phyloP scores from a whole-genome alignment of 2,113 vertebrate genomes.

The Megaleporinus macrocephalus region DNA sequence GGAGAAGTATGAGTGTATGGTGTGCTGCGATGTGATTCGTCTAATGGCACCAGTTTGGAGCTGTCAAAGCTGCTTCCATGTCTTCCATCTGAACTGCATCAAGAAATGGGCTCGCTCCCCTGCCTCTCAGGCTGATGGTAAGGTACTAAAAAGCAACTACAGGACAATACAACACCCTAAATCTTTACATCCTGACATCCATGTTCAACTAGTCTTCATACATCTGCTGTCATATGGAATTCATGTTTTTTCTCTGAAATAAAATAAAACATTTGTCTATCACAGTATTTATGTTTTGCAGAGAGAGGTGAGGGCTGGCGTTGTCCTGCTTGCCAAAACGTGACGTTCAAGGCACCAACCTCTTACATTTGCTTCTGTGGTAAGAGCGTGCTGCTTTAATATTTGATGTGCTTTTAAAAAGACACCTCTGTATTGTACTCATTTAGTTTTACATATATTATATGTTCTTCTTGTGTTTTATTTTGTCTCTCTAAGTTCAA shows the following conservation, averaged over 20 bases:
- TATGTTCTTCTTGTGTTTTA: too few species aligned
- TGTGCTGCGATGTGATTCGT: constrained; percentile 93
- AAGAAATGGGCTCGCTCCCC: constrained; percentile 98
- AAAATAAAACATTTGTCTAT: neutral
- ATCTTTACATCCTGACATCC: too few species aligned
- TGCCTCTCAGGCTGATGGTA: constrained; percentile 94
- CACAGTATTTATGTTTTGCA: constrained; percentile 62
- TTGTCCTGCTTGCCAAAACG: constrained; percentile 97
- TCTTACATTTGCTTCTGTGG: constrained; percentile 96
- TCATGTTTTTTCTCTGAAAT: neutral
- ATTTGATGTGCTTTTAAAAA: neutral
- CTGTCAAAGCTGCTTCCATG: constrained; percentile 96
- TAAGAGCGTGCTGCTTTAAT: constrained; percentile 67
- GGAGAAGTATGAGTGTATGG: constrained; percentile 99
- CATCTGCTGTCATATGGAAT: neutral
- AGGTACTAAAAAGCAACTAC: neutral
- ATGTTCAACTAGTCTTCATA: neutral
- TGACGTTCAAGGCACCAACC: constrained; percentile 83
- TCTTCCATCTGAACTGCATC: constrained; percentile 96
- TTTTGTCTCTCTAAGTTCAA: too few species aligned
- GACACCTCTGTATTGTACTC: too few species aligned
- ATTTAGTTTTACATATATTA: too few species aligned
- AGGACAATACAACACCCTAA: neutral
- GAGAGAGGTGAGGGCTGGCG: constrained; percentile 93
- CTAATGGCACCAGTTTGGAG: constrained; percentile 92